These are phyloP conservation scores for Cheilosia pagana DNA, from an alignment of 2,888 invertebrate genomes.

Conservation along the genomic window DNA sequence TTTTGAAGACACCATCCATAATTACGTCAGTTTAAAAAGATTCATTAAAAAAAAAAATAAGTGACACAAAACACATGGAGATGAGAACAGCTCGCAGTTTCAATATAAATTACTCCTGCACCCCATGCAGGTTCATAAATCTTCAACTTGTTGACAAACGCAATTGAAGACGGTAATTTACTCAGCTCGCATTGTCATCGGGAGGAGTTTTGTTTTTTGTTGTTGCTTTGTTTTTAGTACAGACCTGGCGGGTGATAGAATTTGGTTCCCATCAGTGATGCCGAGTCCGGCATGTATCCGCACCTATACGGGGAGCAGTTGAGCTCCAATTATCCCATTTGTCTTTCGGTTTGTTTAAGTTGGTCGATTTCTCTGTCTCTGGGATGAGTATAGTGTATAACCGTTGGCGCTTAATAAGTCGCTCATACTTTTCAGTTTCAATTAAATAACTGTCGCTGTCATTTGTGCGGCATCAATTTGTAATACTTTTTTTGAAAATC, in stretches of 20 bases:
- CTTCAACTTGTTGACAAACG: conserved; percentile 70
- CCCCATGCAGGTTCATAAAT: conserved; percentile 74
- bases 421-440: conserved; percentile 41
- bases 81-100: conserved; percentile 16
- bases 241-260: conserved; percentile 43
- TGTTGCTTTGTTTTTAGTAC: conserved; percentile 5
- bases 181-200: conserved; percentile 53
- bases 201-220: background rate
- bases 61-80: conserved; percentile 8
- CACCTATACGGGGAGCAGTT: conserved; percentile 54
- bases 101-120: conserved; percentile 57
- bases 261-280: conserved; percentile 40
- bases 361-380: conserved; percentile 33
- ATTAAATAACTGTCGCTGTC: conserved; percentile 63
- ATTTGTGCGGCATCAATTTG: conserved; percentile 47
- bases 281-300: background rate
- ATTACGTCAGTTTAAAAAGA: conserved; percentile 21
- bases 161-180: conserved; percentile 71
- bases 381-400: background rate
- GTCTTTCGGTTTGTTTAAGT: conserved; percentile 61
- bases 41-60: conserved; percentile 5
- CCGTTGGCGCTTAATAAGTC: conserved; percentile 68
- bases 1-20: conserved; percentile 7
- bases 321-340: conserved; percentile 71
- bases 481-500: conserved; percentile 5